Conservation (phyloP, 2,888 invertebrate genomes). For the Megamerina dolium region DNA sequence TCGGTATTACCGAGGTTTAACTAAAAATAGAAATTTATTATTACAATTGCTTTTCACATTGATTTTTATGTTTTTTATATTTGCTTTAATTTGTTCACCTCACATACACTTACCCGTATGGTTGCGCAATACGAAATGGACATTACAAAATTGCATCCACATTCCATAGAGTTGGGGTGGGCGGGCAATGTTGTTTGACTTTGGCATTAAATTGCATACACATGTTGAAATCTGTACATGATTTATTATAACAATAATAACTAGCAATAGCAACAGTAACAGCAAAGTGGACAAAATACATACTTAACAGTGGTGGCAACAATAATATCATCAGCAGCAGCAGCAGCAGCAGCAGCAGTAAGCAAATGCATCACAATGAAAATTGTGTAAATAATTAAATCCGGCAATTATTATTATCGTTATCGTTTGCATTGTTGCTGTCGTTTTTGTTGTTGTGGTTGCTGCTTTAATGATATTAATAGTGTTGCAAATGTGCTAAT, state of each 20-base stretch:
- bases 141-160: no score
- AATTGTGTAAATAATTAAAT: conserved; percentile 36
- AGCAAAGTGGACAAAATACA: conserved; percentile 5
- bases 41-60: no score
- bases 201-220: neutral
- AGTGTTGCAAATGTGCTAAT: conserved; percentile 6
- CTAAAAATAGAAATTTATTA: no score
- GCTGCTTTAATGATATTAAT: conserved; percentile 4
- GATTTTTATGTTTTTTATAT: no score
- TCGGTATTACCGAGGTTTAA: no score
- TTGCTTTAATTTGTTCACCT: no score
- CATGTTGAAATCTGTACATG: conserved; percentile 25
- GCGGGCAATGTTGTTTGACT: no score
- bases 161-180: no score
- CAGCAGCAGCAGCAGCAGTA: conserved; percentile 2
- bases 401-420: conserved; percentile 31
- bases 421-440: conserved; percentile 15
- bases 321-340: neutral
- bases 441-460: conserved; percentile 26
- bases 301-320: no score
- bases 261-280: conserved; percentile 11
- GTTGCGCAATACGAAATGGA: no score
- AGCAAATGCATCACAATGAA: conserved; percentile 11
- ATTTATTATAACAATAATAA: conserved; percentile 23
- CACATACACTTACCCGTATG: no score